Percentiles rank a stretch among this genome's conserved stretches.
Conservation (phyloP, 2,113 vertebrate genomes). For the Psilopogon haemacephalus region DNA sequence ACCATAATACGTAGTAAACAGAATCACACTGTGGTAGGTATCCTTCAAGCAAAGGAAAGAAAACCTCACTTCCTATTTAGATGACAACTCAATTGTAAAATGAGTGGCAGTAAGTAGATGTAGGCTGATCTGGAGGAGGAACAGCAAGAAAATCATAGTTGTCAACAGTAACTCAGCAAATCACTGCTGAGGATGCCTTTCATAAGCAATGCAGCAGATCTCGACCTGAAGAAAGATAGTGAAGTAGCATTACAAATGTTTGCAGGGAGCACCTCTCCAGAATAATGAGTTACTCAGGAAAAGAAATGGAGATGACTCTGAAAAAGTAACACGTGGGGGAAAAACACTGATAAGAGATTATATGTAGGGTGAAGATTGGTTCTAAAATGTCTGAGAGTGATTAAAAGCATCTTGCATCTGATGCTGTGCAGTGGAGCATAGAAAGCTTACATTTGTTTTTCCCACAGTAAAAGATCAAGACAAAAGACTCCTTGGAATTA, state of each 20-base stretch:
- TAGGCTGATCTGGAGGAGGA: neutral
- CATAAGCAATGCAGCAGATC: neutral
- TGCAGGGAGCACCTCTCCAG: neutral
- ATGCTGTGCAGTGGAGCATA: neutral
- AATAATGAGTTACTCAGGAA: neutral
- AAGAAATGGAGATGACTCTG: neutral
- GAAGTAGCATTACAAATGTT: neutral
- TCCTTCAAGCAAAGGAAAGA: neutral
- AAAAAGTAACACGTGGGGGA: neutral
- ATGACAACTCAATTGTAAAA: neutral
- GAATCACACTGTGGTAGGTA: neutral
- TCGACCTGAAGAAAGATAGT: neutral
- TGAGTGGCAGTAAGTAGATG: neutral
- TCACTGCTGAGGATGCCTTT: neutral
- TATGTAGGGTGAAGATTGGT: neutral
- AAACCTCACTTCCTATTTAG: neutral
- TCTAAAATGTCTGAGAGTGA: neutral
- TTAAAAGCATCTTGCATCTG: neutral
- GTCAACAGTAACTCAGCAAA: neutral
- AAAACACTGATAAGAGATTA: neutral
- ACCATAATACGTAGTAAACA: neutral
- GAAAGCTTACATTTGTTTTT: neutral
- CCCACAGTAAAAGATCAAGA: neutral
- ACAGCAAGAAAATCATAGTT: neutral
- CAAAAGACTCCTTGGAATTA: neutral